A percentile compares a stretch with the other conserved stretches of the same genome.
phyloP scores from a whole-genome alignment of 2,888 invertebrate species.

The Drosophila eohydei region DNA sequence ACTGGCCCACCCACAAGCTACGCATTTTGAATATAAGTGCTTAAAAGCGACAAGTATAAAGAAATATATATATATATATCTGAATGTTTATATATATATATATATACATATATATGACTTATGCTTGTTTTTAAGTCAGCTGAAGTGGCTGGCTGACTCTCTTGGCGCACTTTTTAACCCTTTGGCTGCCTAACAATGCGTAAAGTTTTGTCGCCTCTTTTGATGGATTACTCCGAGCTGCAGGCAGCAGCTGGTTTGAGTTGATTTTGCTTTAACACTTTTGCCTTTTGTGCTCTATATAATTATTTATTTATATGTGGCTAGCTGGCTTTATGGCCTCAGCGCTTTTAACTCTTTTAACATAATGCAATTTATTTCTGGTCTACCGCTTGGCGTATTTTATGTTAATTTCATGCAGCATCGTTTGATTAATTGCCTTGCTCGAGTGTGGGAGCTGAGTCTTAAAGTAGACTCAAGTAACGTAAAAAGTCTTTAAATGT shows the following conservation, averaged over 20 bases:
- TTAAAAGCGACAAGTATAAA: constrained; percentile 11
- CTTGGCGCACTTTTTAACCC: constrained; percentile 46
- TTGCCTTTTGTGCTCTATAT: constrained; percentile 59
- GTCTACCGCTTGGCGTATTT: constrained; percentile 62
- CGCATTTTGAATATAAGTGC: constrained; percentile 45
- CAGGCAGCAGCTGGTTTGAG: constrained; percentile 6
- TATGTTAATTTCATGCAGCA: constrained; percentile 64
- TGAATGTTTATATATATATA: neutral
- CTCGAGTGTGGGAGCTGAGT: neutral
- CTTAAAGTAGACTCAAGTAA: neutral
- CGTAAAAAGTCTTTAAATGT: constrained; percentile 24
- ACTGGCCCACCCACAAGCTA: constrained; percentile 68
- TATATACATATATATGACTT: constrained; percentile 14
- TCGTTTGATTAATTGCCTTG: constrained; percentile 74
- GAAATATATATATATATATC: constrained; percentile 7
- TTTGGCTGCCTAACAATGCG: constrained; percentile 75
- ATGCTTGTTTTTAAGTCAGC: constrained; percentile 26
- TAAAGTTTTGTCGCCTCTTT: constrained; percentile 78
- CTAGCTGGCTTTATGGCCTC: neutral
- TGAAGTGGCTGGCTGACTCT: constrained; percentile 43
- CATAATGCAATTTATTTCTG: constrained; percentile 75
- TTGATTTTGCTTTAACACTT: constrained; percentile 66
- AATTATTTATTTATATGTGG: constrained; percentile 68
- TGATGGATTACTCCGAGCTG: constrained; percentile 71
- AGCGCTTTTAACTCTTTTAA: constrained; percentile 15